Evolutionary conservation across 2,113 vertebrate genomes (phyloP).

Genomic region (Myrmecobius fasciatus): DNA sequence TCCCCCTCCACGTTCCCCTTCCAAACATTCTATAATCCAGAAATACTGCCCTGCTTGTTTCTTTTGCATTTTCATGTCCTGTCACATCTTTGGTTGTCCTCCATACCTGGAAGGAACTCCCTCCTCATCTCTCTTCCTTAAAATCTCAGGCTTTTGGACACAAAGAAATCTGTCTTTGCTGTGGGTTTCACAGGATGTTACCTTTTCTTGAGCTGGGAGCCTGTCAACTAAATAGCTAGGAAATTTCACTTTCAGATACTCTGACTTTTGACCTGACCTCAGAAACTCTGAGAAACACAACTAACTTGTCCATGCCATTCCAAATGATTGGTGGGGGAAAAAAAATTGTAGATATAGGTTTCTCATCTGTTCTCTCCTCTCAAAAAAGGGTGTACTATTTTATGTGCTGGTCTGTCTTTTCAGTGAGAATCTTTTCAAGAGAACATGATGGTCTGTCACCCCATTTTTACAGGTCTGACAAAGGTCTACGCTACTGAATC

Average conservation of each 20-base stretch:
- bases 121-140: neutral
- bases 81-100: neutral
- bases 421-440: neutral
- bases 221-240: neutral
- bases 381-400: neutral
- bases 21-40: neutral
- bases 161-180: neutral
- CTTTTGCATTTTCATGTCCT: neutral
- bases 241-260: neutral
- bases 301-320: neutral
- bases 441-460: neutral
- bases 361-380: neutral
- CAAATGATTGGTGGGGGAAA: neutral
- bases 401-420: neutral
- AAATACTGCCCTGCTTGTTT: neutral
- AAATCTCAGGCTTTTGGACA: neutral
- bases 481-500: neutral
- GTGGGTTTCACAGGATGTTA: neutral
- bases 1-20: neutral
- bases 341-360: neutral
- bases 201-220: neutral
- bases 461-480: neutral
- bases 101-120: neutral
- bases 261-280: neutral
- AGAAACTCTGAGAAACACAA: neutral